phyloP scores from a whole-genome alignment of 2,113 vertebrate species.

The Notechis scutatus region DNA sequence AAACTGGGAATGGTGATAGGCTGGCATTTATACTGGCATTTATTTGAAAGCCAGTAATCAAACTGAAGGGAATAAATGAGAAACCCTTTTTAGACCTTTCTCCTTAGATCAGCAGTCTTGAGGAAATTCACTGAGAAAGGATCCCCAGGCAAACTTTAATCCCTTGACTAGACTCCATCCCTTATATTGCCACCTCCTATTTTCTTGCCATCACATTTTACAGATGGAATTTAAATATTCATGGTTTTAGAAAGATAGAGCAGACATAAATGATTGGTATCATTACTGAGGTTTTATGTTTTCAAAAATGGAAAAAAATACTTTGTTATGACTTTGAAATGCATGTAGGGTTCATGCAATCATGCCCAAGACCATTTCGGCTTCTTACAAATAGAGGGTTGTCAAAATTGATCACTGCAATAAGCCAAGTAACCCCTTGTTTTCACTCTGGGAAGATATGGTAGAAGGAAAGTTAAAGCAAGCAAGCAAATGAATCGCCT shows the following conservation, averaged over 20 bases:
- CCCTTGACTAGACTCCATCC: background rate
- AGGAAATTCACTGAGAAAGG: background rate
- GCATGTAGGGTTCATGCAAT: background rate
- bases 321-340: background rate
- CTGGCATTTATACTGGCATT: background rate
- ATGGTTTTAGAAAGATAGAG: background rate
- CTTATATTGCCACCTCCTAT: background rate
- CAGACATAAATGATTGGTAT: background rate
- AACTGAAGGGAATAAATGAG: background rate
- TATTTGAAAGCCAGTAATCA: background rate
- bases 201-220: background rate
- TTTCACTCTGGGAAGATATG: background rate
- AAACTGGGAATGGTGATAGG: background rate
- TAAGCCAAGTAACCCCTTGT: background rate
- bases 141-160: background rate
- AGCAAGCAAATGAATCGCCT: background rate
- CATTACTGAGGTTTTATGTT: background rate
- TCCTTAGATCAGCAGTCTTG: background rate
- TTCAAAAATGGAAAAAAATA: background rate
- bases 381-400: slow-evolving; percentile 4
- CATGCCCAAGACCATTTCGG: background rate
- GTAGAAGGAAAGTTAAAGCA: background rate
- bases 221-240: background rate
- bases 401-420: background rate
- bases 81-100: background rate